These are phyloP conservation scores for Drosophila ambigua DNA, from an alignment of 1,140 invertebrate species.

Conservation along the genomic window DNA sequence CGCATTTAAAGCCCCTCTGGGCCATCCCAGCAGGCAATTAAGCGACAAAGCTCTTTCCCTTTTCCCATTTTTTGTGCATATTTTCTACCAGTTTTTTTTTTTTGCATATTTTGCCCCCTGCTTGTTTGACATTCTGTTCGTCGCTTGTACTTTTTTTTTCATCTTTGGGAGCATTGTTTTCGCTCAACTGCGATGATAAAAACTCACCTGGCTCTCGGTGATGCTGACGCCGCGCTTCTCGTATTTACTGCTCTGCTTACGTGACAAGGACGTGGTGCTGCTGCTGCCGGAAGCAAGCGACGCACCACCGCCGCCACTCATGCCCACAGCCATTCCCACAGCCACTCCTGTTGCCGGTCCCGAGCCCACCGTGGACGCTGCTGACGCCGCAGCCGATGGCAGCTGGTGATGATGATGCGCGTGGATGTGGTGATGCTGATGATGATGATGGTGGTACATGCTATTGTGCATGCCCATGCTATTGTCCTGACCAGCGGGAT, in stretches of 20 bases:
- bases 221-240: constrained; percentile 82
- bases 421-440: constrained; percentile 55
- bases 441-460: constrained; percentile 78
- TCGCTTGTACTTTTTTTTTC: constrained; percentile 7
- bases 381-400: constrained; percentile 24
- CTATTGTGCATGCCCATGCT: constrained; percentile 76
- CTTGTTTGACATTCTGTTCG: constrained; percentile 4
- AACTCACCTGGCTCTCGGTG: constrained; percentile 82
- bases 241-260: constrained; percentile 83
- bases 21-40: constrained; percentile 16
- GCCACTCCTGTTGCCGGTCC: constrained; percentile 3
- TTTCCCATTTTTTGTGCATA: constrained; percentile 1
- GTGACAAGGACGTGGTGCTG: constrained; percentile 68
- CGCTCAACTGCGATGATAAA: constrained; percentile 1
- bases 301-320: constrained; percentile 26
- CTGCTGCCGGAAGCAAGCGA: constrained; percentile 63
- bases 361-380: constrained; percentile 1
- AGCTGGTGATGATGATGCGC: constrained; percentile 61
- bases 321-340: constrained; percentile 8
- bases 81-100: constrained; percentile 1
- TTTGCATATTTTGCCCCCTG: background rate
- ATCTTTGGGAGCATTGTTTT: constrained; percentile 16
- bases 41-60: background rate
- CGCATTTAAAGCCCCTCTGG: constrained; percentile 15
- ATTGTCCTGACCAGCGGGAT: constrained; percentile 57